Conservation (phyloP, 1,140 invertebrate species). For the Mercenaria mercenaria region DNA sequence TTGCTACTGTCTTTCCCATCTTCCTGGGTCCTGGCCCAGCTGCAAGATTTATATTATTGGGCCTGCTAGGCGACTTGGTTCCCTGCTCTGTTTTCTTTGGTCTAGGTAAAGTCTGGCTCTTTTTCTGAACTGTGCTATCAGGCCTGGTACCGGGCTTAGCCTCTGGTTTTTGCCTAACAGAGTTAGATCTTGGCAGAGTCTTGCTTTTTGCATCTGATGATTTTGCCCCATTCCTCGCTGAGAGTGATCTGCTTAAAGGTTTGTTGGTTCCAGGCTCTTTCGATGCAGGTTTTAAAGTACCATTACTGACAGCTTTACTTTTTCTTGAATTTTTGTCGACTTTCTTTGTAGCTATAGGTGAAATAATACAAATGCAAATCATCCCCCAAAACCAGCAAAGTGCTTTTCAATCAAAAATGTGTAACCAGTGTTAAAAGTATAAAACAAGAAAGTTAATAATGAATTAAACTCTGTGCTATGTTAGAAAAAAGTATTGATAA, state of each 20-base stretch:
- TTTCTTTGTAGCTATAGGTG: neutral
- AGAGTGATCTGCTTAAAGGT: conserved; percentile 40
- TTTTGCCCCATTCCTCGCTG: conserved; percentile 11
- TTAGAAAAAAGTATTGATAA: no score
- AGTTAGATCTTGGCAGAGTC: conserved; percentile 42
- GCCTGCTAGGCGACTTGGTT: conserved; percentile 42
- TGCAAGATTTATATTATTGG: conserved; percentile 52
- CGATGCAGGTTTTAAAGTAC: neutral
- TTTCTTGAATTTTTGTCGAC: neutral
- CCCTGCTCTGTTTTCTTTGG: conserved; percentile 14
- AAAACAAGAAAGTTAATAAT: no score
- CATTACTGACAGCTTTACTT: neutral
- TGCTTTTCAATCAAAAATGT: neutral
- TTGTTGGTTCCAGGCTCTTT: neutral
- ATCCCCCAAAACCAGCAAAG: neutral
- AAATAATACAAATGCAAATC: neutral
- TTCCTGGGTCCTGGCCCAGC: conserved; percentile 58
- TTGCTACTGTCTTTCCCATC: conserved; percentile 8
- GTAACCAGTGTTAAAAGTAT: no score
- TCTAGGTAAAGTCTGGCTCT: conserved; percentile 43
- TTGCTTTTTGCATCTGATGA: neutral
- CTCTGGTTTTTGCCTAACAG: conserved; percentile 31
- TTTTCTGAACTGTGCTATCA: neutral
- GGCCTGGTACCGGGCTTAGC: conserved; percentile 22
- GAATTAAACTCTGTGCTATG: no score